These are phyloP conservation scores for Agonum fuliginosum DNA, from an alignment of 2,888 invertebrate genomes.

Conservation along the genomic window DNA sequence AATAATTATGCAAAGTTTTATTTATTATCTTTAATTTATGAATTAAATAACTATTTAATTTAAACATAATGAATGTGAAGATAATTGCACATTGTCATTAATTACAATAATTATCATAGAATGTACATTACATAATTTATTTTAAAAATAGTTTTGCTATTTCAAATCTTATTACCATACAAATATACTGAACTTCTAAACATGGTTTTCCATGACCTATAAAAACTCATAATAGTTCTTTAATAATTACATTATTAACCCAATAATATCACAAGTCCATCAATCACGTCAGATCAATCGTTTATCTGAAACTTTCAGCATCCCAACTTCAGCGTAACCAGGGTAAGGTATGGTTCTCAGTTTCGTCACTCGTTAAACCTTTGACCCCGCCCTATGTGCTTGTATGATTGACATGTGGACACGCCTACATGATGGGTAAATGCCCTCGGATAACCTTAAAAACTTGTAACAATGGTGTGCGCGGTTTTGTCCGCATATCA, in stretches of 20 bases:
- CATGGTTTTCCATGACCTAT: slow-evolving; percentile 11
- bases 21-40: no score
- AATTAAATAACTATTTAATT: no score
- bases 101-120: no score
- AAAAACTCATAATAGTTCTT: neutral
- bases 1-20: no score
- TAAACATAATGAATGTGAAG: no score
- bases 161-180: no score
- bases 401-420: slow-evolving; percentile 41
- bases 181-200: no score
- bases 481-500: slow-evolving; percentile 49
- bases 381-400: slow-evolving; percentile 29
- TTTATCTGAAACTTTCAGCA: neutral
- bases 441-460: slow-evolving; percentile 57
- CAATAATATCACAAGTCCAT: neutral
- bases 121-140: slow-evolving; percentile 16
- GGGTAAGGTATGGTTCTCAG: slow-evolving; percentile 25
- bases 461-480: slow-evolving; percentile 53
- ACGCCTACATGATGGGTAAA: slow-evolving; percentile 48
- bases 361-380: slow-evolving; percentile 31
- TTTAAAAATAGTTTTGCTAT: no score
- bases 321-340: neutral
- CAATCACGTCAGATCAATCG: slow-evolving; percentile 1
- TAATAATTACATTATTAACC: neutral
- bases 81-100: no score